Conservation (phyloP, 2,113 vertebrate species). For the Stegostoma tigrinum region DNA sequence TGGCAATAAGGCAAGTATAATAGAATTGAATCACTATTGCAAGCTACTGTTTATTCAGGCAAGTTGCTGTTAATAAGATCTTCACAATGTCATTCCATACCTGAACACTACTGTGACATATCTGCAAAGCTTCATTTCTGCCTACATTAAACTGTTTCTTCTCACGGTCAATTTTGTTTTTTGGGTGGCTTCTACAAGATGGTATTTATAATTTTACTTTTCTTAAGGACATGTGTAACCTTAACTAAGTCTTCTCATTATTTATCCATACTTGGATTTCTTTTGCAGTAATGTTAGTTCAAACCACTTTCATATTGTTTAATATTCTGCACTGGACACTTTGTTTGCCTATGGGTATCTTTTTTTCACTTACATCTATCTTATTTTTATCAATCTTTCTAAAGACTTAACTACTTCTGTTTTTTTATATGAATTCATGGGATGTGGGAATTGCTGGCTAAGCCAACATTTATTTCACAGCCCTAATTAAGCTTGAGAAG, state of each 20-base stretch:
- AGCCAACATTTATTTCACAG: too few relatives aligned
- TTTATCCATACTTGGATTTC: background rate
- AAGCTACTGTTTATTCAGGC: background rate
- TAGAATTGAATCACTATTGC: background rate
- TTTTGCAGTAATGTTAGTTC: background rate
- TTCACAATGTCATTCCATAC: background rate
- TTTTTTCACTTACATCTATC: background rate
- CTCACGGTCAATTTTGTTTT: background rate
- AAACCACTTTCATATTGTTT: background rate
- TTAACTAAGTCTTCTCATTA: background rate
- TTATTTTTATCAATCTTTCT: too few relatives aligned
- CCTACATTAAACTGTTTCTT: background rate
- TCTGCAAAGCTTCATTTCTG: background rate
- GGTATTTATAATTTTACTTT: background rate
- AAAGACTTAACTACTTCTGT: too few relatives aligned
- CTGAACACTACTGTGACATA: background rate
- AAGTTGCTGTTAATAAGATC: background rate
- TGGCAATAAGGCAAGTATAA: background rate
- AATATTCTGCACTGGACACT: background rate
- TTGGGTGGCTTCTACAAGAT: background rate
- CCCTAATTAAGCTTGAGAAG: too few relatives aligned
- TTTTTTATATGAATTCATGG: too few relatives aligned
- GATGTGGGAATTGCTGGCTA: too few relatives aligned
- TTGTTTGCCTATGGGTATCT: background rate
- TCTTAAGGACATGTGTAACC: background rate